Evolutionary conservation across 64 coral and sea anemone genomes (phyloP).

Genomic region (Stichodactyla helianthus): DNA sequence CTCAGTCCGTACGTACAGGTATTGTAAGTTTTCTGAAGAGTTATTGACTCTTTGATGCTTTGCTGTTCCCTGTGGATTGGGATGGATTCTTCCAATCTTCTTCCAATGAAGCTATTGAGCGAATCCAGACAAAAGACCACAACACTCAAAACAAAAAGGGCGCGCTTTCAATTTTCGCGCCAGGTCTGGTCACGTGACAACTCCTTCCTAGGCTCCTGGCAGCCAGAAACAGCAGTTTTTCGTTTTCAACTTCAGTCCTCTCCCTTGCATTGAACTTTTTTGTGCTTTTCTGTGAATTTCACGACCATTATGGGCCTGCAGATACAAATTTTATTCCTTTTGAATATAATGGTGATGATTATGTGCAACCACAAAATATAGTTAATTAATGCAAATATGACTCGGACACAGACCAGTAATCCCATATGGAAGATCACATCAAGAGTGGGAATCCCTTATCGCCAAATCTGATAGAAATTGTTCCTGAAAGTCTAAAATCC

Average conservation of each 20-base stretch:
- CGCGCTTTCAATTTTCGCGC: constrained; percentile 79
- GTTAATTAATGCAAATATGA: not conserved
- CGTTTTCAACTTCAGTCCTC: not conserved
- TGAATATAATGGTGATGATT: not conserved
- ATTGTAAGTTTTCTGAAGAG: not conserved
- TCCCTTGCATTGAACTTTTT: not conserved
- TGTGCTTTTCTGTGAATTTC: not conserved
- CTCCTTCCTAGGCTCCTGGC: constrained; percentile 1
- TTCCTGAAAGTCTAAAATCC: not conserved
- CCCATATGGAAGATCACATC: not conserved
- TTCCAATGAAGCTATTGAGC: not conserved
- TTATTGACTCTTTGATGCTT: not conserved
- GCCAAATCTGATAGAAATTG: not conserved
- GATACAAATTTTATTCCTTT: not conserved
- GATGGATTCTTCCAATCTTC: not conserved
- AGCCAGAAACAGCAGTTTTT: not conserved
- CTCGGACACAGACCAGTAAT: not conserved
- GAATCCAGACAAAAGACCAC: not conserved
- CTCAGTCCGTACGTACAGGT: not conserved
- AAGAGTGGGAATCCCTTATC: not conserved
- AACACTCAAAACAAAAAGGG: constrained; percentile 40
- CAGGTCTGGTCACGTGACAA: constrained; percentile 41
- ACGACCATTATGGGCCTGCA: not conserved
- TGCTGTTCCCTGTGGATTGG: not conserved
- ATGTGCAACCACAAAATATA: not conserved